A percentile compares a stretch with the other conserved stretches of the same genome.
These are phyloP conservation scores for Folsomia manolachei DNA, from an alignment of 2,888 invertebrate genomes.

Conservation along the genomic window DNA sequence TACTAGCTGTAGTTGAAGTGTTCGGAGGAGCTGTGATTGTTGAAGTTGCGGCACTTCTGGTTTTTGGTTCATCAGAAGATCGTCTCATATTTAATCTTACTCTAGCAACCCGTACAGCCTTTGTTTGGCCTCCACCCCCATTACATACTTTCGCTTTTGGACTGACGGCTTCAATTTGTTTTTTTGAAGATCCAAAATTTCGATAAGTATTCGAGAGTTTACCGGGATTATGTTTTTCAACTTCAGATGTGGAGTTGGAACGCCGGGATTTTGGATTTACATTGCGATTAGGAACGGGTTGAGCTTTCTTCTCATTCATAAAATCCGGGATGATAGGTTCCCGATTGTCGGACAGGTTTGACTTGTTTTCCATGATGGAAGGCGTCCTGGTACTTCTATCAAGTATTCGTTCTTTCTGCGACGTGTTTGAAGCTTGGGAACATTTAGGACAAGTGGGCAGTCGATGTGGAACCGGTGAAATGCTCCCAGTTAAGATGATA, in stretches of 20 bases:
- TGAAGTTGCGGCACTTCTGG: background rate
- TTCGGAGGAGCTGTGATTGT: background rate
- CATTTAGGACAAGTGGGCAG: constrained; percentile 44
- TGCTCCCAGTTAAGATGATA: constrained; percentile 42
- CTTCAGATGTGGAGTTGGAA: background rate
- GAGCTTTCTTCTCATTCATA: background rate
- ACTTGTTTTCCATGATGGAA: constrained; percentile 23
- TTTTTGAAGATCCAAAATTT: background rate
- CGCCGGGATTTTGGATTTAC: background rate
- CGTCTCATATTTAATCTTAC: background rate
- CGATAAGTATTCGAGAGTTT: background rate
- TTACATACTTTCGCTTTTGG: background rate
- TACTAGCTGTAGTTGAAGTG: background rate
- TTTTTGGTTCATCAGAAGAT: background rate
- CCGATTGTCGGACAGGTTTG: background rate
- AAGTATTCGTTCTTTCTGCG: background rate
- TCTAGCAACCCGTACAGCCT: background rate
- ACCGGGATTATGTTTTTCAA: background rate
- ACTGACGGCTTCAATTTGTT: background rate
- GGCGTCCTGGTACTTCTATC: constrained; percentile 18
- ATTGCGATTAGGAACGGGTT: background rate
- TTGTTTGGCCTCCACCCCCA: background rate
- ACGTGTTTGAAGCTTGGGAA: constrained; percentile 9
- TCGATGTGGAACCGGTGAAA: constrained; percentile 31
- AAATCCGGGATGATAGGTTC: background rate